Evolutionary conservation across 2,797 vertebrate genomes (phyloP).

Genomic region (Dermochelys coriacea): DNA sequence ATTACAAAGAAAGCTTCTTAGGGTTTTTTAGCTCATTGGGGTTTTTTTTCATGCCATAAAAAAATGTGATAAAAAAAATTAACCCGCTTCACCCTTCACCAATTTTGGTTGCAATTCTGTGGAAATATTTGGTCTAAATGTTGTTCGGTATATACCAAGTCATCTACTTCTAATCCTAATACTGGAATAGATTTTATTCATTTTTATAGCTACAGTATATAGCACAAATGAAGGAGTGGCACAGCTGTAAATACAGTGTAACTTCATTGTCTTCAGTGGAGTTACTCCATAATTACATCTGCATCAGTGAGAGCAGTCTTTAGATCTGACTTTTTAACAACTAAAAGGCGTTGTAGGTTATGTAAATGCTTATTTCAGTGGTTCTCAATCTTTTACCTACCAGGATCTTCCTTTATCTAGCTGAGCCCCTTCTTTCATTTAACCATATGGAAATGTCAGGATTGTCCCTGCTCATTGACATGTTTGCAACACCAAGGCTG

Average conservation of each 20-base stretch:
- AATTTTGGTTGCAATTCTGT: conserved; percentile 28
- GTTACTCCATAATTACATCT: neutral
- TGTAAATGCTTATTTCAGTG: accelerated
- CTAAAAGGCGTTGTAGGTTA: neutral
- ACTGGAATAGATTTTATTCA: neutral
- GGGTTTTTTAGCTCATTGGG: neutral
- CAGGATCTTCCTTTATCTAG: neutral
- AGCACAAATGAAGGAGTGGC: neutral
- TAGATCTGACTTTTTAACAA: neutral
- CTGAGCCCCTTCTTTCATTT: neutral
- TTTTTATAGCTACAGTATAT: neutral
- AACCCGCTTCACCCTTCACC: conserved; percentile 20
- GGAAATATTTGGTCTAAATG: neutral
- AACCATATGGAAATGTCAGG: neutral
- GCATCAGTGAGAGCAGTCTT: neutral
- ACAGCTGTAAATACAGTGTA: neutral
- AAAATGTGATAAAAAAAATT: conserved; percentile 59
- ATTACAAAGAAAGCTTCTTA: conserved; percentile 36
- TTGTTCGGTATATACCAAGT: neutral
- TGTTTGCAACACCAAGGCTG: neutral
- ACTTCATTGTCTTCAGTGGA: neutral
- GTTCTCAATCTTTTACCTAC: neutral
- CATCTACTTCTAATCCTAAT: neutral
- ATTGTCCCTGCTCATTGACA: neutral
- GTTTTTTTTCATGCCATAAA: conserved; percentile 45